These are phyloP conservation scores for Panzeria rudis DNA, from an alignment of 2,888 invertebrate genomes.

Conservation along the genomic window DNA sequence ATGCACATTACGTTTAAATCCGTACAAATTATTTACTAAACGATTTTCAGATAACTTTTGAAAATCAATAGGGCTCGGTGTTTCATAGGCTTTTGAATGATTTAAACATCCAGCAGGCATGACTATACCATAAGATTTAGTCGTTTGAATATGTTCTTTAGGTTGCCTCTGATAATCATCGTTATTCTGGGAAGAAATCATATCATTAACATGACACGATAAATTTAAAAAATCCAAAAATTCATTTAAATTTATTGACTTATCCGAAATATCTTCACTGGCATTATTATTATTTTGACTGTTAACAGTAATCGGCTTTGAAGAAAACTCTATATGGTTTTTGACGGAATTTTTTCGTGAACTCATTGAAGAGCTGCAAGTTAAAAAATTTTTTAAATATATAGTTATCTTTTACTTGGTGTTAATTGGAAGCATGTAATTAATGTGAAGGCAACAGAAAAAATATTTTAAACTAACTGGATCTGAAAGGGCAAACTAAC, in stretches of 20 bases:
- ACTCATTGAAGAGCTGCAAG: slow-evolving; percentile 3
- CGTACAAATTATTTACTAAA: slow-evolving; percentile 80
- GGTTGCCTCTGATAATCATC: slow-evolving; percentile 61
- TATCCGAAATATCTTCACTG: slow-evolving; percentile 45
- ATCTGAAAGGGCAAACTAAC: too few relatives aligned
- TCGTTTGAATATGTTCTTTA: slow-evolving; percentile 26
- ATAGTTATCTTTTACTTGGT: not conserved
- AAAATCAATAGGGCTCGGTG: slow-evolving; percentile 76
- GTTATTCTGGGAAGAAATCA: slow-evolving; percentile 78
- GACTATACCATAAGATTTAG: slow-evolving; percentile 5
- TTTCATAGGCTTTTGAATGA: slow-evolving; percentile 51
- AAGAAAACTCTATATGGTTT: not conserved
- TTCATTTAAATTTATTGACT: slow-evolving; percentile 80
- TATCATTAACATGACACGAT: slow-evolving; percentile 83
- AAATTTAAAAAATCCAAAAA: slow-evolving; percentile 83
- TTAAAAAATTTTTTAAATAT: not conserved
- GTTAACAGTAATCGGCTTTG: slow-evolving; percentile 20
- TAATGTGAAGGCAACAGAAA: too few relatives aligned
- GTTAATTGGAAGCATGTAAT: not conserved
- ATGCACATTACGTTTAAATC: slow-evolving; percentile 58
- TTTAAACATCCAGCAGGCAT: not conserved
- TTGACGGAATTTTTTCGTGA: slow-evolving; percentile 29
- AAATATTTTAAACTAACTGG: slow-evolving; percentile 17
- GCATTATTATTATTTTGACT: slow-evolving; percentile 21
- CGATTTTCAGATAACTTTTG: slow-evolving; percentile 80